Evolutionary conservation across 2,888 invertebrate genomes (phyloP).

Genomic region (Scaptomyza parva): DNA sequence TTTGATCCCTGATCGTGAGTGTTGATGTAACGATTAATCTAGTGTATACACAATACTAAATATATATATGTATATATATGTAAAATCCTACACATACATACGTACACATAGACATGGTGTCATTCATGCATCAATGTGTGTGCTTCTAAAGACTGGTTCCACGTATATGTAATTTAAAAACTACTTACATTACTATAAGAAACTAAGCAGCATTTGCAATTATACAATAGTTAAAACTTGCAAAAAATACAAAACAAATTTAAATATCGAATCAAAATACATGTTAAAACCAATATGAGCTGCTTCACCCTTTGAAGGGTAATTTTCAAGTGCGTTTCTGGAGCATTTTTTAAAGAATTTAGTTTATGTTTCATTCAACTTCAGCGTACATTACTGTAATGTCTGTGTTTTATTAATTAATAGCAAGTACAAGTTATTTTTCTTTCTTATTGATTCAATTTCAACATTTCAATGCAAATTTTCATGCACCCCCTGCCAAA

Average conservation of each 20-base stretch:
- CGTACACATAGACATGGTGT: background rate
- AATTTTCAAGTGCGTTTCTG: background rate
- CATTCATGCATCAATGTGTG: slow-evolving; percentile 19
- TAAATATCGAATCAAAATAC: background rate
- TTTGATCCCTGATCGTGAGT: slow-evolving; percentile 3
- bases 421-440: background rate
- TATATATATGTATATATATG: background rate
- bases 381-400: slow-evolving; percentile 11
- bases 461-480: slow-evolving; percentile 14
- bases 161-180: slow-evolving; percentile 29
- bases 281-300: slow-evolving; percentile 16
- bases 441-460: slow-evolving; percentile 9
- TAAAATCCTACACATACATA: background rate
- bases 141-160: slow-evolving; percentile 64
- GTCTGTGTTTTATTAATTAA: slow-evolving; percentile 14
- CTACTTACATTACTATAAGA: slow-evolving; percentile 30
- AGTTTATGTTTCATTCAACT: slow-evolving; percentile 16
- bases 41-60: background rate
- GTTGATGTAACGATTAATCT: background rate
- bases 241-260: slow-evolving; percentile 11
- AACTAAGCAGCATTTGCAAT: slow-evolving; percentile 21
- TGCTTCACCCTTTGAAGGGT: background rate
- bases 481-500: slow-evolving; percentile 11
- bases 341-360: background rate
- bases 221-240: slow-evolving; percentile 17